Evolutionary conservation across 2,888 invertebrate species (phyloP).

Genomic region (Cataglyphis albicans): DNA sequence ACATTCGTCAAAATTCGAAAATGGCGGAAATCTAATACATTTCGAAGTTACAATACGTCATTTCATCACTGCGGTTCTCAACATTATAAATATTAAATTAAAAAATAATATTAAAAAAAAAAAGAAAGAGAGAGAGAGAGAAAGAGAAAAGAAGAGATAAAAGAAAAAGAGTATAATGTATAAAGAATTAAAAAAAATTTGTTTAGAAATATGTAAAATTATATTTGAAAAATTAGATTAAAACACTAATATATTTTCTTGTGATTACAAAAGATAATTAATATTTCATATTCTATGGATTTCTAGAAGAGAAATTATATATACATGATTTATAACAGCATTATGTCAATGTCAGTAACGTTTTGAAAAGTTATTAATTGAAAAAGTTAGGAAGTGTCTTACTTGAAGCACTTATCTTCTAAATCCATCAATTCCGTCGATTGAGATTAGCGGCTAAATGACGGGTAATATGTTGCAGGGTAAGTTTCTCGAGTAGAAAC

Average conservation of each 20-base stretch:
- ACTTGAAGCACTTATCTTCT: not conserved
- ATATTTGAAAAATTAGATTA: not conserved
- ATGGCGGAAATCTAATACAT: not conserved
- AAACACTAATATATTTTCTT: not conserved
- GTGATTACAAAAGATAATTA: not conserved
- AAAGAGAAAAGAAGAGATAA: not conserved
- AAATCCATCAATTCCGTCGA: not conserved
- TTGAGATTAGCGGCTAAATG: not conserved
- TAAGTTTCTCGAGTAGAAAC: not conserved
- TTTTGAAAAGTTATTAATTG: not conserved
- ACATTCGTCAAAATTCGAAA: not conserved
- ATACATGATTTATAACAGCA: not conserved
- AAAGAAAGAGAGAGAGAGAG: not conserved
- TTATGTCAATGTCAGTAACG: not conserved
- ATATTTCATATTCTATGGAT: not conserved
- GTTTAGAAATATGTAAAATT: too few species aligned
- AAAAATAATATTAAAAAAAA: not conserved
- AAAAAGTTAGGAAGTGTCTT: not conserved
- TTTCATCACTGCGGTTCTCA: not conserved
- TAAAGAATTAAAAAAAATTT: not conserved
- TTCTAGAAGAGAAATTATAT: not conserved
- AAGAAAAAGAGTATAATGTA: not conserved
- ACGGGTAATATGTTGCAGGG: not conserved
- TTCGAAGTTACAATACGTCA: not conserved
- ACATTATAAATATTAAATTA: constrained; percentile 2